Evolutionary conservation across 2,797 vertebrate genomes (phyloP), one percentile per base, ranked within the genome.

Genomic region (Chromobotia macracanthus): DNA sequence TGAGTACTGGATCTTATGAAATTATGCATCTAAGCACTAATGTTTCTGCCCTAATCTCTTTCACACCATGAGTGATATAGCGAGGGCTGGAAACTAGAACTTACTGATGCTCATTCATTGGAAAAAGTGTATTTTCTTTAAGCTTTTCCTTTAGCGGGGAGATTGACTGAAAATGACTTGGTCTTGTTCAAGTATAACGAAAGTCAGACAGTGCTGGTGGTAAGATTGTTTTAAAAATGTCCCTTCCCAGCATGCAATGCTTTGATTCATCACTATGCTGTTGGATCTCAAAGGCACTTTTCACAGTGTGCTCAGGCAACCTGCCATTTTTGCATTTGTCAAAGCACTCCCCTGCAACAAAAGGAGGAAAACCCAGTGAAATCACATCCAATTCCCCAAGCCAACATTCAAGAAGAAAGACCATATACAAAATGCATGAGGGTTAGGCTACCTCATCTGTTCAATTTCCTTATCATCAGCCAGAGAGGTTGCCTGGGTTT

Each of bases 1-100:
- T 99, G 95, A 98, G 97, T 97, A 94, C 90, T 87, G 89, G 89
- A 86, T 90, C 51, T 28, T 89, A 86, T 87, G 83, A 77, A 85
- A 87, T 87, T 88, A 92, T 89, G 90, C 88, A 89, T 1, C 31
- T 63, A 55, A 58, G 9, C 10, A 28, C 18, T 76, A 72, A 31
- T 31, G 31, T 23, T 48, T 68, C 41, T 80, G 44, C 41, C 58
- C 67, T 75, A 72, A 19, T 55, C 53, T 60, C 2, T 61, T 58
- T 48, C 12, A 11, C 46, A 48, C 31, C 31, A 31, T 31, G 31
- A 31, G 31, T 31, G 31, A 31, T 31, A 31, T 31, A 31, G 31
- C 31, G 5, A 31, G 31, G 31, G 5, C 2, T 31, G 5, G 31
- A 31, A 31, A 78, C 58, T 38, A 38, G 5, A 38, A 38, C 35